Percentiles rank a stretch among this genome's conserved stretches.
Conservation (phyloP, 2,888 invertebrate genomes). For the Rotaria socialis region DNA sequence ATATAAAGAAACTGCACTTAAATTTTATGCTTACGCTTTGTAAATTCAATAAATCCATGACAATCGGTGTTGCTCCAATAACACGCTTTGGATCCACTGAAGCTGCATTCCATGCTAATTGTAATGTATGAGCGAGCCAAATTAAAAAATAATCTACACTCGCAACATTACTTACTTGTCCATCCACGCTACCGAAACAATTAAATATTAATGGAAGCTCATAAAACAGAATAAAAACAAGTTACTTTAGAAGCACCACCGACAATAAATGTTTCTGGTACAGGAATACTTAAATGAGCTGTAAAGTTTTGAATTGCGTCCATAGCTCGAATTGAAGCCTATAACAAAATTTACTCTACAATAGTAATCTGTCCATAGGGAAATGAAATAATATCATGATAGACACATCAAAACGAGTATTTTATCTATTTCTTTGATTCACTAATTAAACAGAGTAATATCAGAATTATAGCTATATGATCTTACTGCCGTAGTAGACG, state of each 20-base stretch:
- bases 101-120: constrained; percentile 50
- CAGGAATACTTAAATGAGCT: constrained; percentile 38
- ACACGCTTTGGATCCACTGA: constrained; percentile 53
- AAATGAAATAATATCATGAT: too few relatives aligned
- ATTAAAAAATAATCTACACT: background rate
- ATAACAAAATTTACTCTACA: background rate
- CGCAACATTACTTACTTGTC: background rate
- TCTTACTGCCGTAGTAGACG: too few relatives aligned
- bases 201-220: too few relatives aligned
- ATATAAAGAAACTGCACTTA: too few relatives aligned
- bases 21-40: constrained; percentile 48
- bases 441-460: too few relatives aligned
- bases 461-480: too few relatives aligned
- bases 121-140: background rate
- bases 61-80: constrained; percentile 52
- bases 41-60: constrained; percentile 53
- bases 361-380: too few relatives aligned
- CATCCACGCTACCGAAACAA: constrained; percentile 37
- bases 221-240: too few relatives aligned
- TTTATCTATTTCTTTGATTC: too few relatives aligned
- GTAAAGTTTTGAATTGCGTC: constrained; percentile 41
- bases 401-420: too few relatives aligned
- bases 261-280: constrained; percentile 50
- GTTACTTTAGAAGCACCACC: constrained; percentile 53
- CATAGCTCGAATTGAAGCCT: constrained; percentile 43